These are phyloP conservation scores for Abrostola triplasia DNA, from an alignment of 2,888 invertebrate genomes.

Conservation along the genomic window DNA sequence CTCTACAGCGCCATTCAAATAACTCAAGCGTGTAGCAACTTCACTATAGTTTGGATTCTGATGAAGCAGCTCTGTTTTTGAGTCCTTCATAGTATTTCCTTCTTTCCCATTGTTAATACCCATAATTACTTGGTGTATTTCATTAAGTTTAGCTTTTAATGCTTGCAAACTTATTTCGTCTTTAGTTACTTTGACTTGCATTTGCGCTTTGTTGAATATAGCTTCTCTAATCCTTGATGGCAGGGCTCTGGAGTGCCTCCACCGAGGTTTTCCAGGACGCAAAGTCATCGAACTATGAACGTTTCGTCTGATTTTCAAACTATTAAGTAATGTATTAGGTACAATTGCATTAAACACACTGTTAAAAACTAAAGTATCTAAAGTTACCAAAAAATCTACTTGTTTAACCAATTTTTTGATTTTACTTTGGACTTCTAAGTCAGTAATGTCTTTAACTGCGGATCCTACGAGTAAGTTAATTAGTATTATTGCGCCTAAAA, in stretches of 20 bases:
- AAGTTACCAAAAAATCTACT: constrained; percentile 85
- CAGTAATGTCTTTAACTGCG: constrained; percentile 89
- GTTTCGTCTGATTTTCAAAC: constrained; percentile 76
- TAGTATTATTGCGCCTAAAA: constrained; percentile 87
- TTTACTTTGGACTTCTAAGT: constrained; percentile 87
- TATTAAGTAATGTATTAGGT: constrained; percentile 71
- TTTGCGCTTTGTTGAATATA: constrained; percentile 79
- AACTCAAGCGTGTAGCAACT: constrained; percentile 70
- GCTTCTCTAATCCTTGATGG: constrained; percentile 77
- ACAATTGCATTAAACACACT: constrained; percentile 75
- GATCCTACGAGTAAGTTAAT: constrained; percentile 89
- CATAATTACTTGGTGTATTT: constrained; percentile 76
- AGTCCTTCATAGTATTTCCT: constrained; percentile 39
- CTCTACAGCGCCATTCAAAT: constrained; percentile 70
- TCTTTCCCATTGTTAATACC: constrained; percentile 56
- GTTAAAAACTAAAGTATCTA: constrained; percentile 86
- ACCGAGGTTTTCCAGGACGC: constrained; percentile 79
- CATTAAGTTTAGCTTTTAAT: constrained; percentile 73
- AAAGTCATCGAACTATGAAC: constrained; percentile 71
- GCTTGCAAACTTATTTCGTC: constrained; percentile 71
- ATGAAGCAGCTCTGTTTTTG: constrained; percentile 32
- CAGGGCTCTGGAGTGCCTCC: constrained; percentile 68
- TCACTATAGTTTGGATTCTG: constrained; percentile 67
- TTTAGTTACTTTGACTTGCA: constrained; percentile 76
- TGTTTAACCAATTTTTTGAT: constrained; percentile 87